These are phyloP conservation scores for Girardia tigrina DNA, from an alignment of 2,888 invertebrate genomes.

Conservation along the genomic window DNA sequence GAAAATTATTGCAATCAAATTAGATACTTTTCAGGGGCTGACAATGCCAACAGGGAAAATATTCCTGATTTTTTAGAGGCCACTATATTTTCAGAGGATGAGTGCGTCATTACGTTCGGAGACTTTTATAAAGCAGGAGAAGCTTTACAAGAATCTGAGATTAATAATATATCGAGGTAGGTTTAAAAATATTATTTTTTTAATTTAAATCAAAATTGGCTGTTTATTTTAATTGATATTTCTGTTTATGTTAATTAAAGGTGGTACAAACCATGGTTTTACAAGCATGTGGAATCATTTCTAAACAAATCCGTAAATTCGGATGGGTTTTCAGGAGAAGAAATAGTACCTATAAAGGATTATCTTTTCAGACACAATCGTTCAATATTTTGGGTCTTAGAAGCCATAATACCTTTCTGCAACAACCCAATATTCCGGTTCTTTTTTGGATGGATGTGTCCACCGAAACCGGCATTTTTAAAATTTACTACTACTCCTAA, in stretches of 20 bases:
- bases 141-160: no score
- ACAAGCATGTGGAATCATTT: slow-evolving; percentile 60
- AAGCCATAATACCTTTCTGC: slow-evolving; percentile 71
- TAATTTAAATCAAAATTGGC: no score
- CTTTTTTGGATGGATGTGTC: slow-evolving; percentile 67
- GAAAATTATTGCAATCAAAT: slow-evolving; percentile 58
- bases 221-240: not conserved
- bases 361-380: slow-evolving; percentile 70
- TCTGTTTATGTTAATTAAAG: slow-evolving; percentile 45
- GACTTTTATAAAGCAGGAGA: not conserved
- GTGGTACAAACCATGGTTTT: slow-evolving; percentile 74
- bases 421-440: slow-evolving; percentile 62
- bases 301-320: slow-evolving; percentile 38
- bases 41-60: slow-evolving; percentile 46
- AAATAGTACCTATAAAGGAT: slow-evolving; percentile 66
- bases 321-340: slow-evolving; percentile 46
- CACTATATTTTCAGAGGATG: slow-evolving; percentile 57
- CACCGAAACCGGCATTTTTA: slow-evolving; percentile 66
- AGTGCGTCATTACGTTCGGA: slow-evolving; percentile 65
- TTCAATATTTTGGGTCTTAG: slow-evolving; percentile 66
- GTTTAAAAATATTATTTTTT: no score
- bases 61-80: slow-evolving; percentile 65
- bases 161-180: not conserved
- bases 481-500: slow-evolving; percentile 64
- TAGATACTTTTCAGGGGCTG: slow-evolving; percentile 53